Evolutionary conservation across 2,113 vertebrate genomes (phyloP), one percentile per base, ranked within the genome.

Genomic region (Thunnus maccoyii): DNA sequence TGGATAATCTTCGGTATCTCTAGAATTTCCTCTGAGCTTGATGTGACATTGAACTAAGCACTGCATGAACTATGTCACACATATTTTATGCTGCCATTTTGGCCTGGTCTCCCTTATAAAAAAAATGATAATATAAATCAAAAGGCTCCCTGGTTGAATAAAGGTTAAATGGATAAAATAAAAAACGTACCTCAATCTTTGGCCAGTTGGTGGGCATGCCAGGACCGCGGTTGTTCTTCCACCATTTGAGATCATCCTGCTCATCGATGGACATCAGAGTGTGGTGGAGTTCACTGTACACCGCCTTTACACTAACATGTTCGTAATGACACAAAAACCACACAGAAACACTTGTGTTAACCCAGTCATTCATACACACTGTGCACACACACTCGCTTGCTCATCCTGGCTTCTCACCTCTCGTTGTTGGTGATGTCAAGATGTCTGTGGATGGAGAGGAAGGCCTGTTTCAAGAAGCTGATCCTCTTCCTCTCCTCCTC

Each of bases 161-260:
- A 41, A 41, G 6, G 36, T 41, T 7, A 9, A 41, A 41, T 41
- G 36, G 7, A 41, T 7, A 36, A 2, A 41, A 9, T 8, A 41
- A 41, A 41, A 36, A 41, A 41, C 6, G 11, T 61, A 97, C 96
- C 92, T 96, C 51, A 16, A 97, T 92, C 80, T 93, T 91, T 2
- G 96, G 96, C 96, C 96, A 97, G 80, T 95, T 85, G 0, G 95
- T 96, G 20, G 93, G 84, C 96, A 96, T 97, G 62, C 96, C 96
- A 0, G 96, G 96, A 0, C 96, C 96, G 0, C 90, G 91, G 51
- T 92, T 90, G 82, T 96, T 96, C 89, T 90, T 95, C 96, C 96
- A 97, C 96, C 95, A 97, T 57, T 94, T 95, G 22, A 96, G 86
- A 74, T 97, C 96, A 0, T 96, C 96, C 70, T 94, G 90, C 36